Evolutionary conservation across 2,888 invertebrate species (phyloP).

Genomic region (Endomychus coccineus): DNA sequence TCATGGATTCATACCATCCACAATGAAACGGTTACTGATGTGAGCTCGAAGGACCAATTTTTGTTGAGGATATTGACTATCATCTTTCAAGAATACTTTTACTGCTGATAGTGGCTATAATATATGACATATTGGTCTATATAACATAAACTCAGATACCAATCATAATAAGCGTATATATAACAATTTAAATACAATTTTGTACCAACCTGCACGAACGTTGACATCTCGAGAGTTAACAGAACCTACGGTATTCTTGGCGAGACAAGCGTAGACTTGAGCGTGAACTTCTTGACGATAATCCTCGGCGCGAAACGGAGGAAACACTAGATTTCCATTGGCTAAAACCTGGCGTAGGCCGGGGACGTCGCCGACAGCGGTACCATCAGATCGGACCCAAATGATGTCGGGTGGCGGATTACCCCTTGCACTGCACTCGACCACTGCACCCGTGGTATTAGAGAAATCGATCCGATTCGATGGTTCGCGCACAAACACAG

Average conservation of each 20-base stretch:
- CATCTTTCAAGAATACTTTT: no score
- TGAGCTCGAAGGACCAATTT: no score
- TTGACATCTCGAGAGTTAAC: slow-evolving; percentile 89
- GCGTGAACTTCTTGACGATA: slow-evolving; percentile 92
- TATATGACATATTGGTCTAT: no score
- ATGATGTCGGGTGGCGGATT: slow-evolving; percentile 87
- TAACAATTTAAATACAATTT: no score
- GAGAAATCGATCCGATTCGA: slow-evolving; percentile 88
- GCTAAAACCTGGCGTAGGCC: slow-evolving; percentile 64
- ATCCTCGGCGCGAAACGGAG: slow-evolving; percentile 89
- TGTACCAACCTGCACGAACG: slow-evolving; percentile 95
- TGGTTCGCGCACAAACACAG: slow-evolving; percentile 87
- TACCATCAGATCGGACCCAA: slow-evolving; percentile 88
- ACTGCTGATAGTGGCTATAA: no score
- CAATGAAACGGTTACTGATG: no score
- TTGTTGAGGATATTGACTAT: no score
- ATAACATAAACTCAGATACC: no score
- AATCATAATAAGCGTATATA: no score
- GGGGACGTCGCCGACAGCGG: slow-evolving; percentile 84
- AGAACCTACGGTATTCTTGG: slow-evolving; percentile 81
- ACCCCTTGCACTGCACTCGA: slow-evolving; percentile 87
- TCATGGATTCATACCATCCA: no score
- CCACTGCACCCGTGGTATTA: slow-evolving; percentile 86
- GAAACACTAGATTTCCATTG: slow-evolving; percentile 89
- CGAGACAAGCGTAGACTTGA: slow-evolving; percentile 87